Conservation (phyloP, 1,140 invertebrate species). For the Lineus longissimus region DNA sequence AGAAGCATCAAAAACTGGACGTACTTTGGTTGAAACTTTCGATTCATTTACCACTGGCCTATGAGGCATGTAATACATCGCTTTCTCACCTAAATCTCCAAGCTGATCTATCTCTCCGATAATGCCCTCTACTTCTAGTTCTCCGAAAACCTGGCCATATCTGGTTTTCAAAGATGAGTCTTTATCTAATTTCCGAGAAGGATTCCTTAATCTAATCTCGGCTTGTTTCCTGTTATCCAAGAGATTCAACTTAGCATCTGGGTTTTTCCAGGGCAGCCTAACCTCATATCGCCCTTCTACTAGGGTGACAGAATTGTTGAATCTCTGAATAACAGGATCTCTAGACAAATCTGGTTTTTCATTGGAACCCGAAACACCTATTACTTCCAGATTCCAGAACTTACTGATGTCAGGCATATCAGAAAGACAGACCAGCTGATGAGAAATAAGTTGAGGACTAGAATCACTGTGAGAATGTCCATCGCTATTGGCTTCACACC, state of each 20-base stretch:
- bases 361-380: too few species aligned
- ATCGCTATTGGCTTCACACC: not conserved
- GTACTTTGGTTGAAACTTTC: slow-evolving; percentile 36
- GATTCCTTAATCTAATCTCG: not conserved
- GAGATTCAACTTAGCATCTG: too few species aligned
- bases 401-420: not conserved
- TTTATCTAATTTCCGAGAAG: not conserved
- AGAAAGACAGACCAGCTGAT: not conserved
- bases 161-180: not conserved
- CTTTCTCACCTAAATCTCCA: not conserved
- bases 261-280: not conserved
- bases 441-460: not conserved
- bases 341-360: too few species aligned
- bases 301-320: not conserved
- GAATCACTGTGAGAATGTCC: not conserved
- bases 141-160: not conserved
- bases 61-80: slow-evolving; percentile 52
- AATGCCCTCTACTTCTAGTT: not conserved
- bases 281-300: not conserved
- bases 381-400: slow-evolving; percentile 1
- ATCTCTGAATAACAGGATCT: not conserved
- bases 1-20: slow-evolving; percentile 50
- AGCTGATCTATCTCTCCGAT: not conserved
- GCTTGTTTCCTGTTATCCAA: not conserved
- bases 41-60: slow-evolving; percentile 41